Evolutionary conservation across 2,113 vertebrate species (phyloP).

Genomic region (Eira barbara): DNA sequence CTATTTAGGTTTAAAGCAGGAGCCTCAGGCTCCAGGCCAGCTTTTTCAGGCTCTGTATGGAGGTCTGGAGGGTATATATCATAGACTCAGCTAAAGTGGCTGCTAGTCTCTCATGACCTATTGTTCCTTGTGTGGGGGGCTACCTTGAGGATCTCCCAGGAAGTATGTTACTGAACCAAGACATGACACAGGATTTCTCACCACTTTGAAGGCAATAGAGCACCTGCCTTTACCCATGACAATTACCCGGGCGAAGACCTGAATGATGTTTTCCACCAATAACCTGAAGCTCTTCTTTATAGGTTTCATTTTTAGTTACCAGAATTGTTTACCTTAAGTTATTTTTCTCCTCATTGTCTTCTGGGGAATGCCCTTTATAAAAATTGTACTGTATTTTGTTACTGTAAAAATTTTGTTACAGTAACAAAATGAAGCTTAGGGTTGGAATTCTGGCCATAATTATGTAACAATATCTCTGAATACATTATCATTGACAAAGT

Average conservation of each 20-base stretch:
- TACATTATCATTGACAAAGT: background rate
- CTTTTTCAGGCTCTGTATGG: background rate
- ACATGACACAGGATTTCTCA: background rate
- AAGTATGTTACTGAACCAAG: background rate
- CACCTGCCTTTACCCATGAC: background rate
- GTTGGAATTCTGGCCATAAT: background rate
- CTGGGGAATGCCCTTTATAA: background rate
- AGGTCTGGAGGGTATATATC: accelerated
- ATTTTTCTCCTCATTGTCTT: background rate
- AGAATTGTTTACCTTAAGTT: background rate
- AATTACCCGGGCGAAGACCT: background rate
- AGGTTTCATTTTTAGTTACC: background rate
- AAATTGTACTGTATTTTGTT: background rate
- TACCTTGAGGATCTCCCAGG: background rate
- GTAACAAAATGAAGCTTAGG: background rate
- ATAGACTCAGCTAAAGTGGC: background rate
- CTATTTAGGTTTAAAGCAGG: background rate
- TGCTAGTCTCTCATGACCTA: background rate
- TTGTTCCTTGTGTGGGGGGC: background rate
- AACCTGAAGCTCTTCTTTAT: background rate
- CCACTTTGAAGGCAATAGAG: background rate
- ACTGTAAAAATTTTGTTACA: background rate
- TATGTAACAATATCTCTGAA: background rate
- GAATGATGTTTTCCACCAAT: background rate
- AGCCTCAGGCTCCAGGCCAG: background rate